These are phyloP conservation scores for Cetonia aurata DNA, from an alignment of 2,888 invertebrate species.

Conservation along the genomic window DNA sequence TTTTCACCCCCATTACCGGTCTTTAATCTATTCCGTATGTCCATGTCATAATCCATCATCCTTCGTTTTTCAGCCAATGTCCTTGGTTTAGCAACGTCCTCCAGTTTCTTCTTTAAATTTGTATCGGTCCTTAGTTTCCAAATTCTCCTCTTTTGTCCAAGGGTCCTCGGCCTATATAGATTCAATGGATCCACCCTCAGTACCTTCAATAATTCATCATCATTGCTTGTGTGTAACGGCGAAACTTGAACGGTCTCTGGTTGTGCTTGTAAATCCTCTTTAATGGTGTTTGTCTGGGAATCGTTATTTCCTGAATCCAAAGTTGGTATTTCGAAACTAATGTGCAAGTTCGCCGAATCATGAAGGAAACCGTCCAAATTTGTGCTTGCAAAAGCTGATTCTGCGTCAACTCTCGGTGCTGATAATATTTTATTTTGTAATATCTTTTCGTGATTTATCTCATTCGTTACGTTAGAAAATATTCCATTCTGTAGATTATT, in stretches of 20 bases:
- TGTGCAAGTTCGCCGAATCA: conserved; percentile 66
- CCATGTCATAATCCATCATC: conserved; percentile 30
- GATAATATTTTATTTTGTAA: not conserved
- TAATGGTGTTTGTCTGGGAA: not conserved
- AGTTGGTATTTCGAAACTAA: conserved; percentile 65
- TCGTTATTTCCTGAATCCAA: conserved; percentile 55
- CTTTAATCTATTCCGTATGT: conserved; percentile 15
- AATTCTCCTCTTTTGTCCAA: conserved; percentile 39
- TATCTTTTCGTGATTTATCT: not conserved
- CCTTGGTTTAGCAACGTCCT: conserved; percentile 64
- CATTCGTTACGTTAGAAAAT: not conserved
- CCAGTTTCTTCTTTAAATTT: conserved; percentile 41
- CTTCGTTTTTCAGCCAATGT: conserved; percentile 67
- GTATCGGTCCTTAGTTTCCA: conserved; percentile 40
- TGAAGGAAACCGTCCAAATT: conserved; percentile 67
- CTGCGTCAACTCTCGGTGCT: not conserved
- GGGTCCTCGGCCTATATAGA: conserved; percentile 40
- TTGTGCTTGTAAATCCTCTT: conserved; percentile 34
- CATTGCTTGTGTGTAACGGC: not conserved
- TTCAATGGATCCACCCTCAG: conserved; percentile 35
- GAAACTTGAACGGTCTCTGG: not conserved
- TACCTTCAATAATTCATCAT: conserved; percentile 37
- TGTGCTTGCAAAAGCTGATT: conserved; percentile 44
- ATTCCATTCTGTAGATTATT: conserved; percentile 2
- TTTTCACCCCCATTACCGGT: not conserved